These are phyloP conservation scores for Sprattus sprattus DNA, from an alignment of 2,113 vertebrate genomes.

Conservation along the genomic window DNA sequence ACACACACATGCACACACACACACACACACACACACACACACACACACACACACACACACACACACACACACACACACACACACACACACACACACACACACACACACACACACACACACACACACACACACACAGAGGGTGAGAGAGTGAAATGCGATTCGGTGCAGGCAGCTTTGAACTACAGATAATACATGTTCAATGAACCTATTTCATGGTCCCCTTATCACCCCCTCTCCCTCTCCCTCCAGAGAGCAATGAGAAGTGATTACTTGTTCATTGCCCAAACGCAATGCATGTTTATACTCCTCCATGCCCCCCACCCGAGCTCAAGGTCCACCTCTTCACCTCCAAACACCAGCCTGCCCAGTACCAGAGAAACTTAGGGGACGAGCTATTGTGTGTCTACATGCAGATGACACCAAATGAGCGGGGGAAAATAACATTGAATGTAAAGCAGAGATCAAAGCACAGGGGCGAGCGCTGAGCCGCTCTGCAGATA, in stretches of 20 bases:
- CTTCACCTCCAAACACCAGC: neutral
- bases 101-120: conserved; percentile 7
- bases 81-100: neutral
- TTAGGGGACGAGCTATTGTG: neutral
- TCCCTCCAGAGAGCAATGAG: conserved; percentile 33
- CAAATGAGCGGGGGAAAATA: conserved; percentile 33
- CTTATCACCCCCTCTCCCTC: conserved; percentile 29
- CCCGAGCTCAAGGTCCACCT: neutral
- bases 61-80: neutral
- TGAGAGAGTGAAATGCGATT: conserved; percentile 32
- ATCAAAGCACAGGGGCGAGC: conserved; percentile 37
- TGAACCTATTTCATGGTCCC: conserved; percentile 35
- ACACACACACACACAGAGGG: neutral
- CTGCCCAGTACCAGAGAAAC: neutral
- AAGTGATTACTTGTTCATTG: conserved; percentile 40
- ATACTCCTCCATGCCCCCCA: neutral
- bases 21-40: conserved; percentile 13
- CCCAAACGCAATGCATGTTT: neutral
- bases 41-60: neutral
- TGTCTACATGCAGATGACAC: conserved; percentile 37
- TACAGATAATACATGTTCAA: conserved; percentile 38
- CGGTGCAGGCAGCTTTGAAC: conserved; percentile 9
- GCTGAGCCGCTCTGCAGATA: conserved; percentile 36
- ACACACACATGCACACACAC: neutral
- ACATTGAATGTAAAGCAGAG: conserved; percentile 43